Evolutionary conservation across 1,140 invertebrate species (phyloP).

Genomic region (Penaeus chinensis): DNA sequence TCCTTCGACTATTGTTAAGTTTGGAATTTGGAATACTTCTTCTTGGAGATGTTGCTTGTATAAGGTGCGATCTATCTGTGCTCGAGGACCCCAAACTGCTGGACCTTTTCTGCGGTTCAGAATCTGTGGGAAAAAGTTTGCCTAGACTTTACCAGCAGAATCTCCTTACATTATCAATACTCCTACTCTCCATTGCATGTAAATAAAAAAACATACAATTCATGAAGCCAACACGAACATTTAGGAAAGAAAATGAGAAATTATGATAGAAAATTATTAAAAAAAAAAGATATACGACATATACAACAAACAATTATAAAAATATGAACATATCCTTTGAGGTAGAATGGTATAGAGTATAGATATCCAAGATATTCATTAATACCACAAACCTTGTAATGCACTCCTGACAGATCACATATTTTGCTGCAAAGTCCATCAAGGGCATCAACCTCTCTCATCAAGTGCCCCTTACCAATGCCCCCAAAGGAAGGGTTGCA

Average conservation of each 20-base stretch:
- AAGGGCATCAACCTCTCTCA: slow-evolving; percentile 91
- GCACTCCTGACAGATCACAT: slow-evolving; percentile 85
- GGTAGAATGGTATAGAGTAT: background rate
- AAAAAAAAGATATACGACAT: no score
- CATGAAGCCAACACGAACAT: no score
- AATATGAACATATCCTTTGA: background rate
- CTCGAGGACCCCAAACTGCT: slow-evolving; percentile 90
- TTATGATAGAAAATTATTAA: no score
- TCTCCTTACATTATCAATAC: no score
- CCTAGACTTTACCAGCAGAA: no score
- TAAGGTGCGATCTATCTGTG: slow-evolving; percentile 88
- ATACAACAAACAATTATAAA: no score
- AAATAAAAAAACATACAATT: no score
- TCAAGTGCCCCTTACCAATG: slow-evolving; percentile 94
- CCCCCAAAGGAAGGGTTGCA: slow-evolving; percentile 97
- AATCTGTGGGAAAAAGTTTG: slow-evolving; percentile 69
- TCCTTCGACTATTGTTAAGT: slow-evolving; percentile 79
- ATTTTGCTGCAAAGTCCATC: slow-evolving; percentile 88
- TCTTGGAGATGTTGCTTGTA: slow-evolving; percentile 87
- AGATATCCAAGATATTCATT: background rate
- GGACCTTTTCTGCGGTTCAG: slow-evolving; percentile 85
- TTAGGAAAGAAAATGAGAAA: no score
- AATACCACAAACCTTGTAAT: slow-evolving; percentile 74
- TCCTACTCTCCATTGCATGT: no score
- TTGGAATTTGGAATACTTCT: slow-evolving; percentile 76